These are phyloP conservation scores for Phalacrocorax brasilianus DNA, from an alignment of 2,113 vertebrate species.

Conservation along the genomic window DNA sequence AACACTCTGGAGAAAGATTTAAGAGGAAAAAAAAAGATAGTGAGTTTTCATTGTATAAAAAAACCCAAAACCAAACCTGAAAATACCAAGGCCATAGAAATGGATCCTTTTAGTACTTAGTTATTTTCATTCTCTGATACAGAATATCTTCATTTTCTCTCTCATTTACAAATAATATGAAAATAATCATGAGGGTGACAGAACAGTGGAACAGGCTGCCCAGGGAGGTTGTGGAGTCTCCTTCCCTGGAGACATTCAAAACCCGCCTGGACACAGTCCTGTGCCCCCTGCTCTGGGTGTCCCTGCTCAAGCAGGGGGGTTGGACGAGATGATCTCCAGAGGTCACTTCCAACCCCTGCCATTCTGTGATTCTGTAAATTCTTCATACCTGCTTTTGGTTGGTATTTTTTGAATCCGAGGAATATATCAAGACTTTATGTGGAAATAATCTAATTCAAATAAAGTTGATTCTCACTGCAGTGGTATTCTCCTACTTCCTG, in stretches of 20 bases:
- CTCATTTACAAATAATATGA: not conserved
- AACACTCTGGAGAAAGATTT: not conserved
- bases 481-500: not conserved
- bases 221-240: too few species aligned
- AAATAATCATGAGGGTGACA: not conserved
- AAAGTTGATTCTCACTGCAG: not conserved
- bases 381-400: not conserved
- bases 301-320: too few species aligned
- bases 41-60: not conserved
- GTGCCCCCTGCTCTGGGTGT: too few species aligned
- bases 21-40: not conserved
- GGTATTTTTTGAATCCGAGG: not conserved
- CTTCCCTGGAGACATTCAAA: too few species aligned
- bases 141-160: not conserved
- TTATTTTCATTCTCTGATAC: not conserved
- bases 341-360: too few species aligned
- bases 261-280: too few species aligned
- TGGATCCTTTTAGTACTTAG: not conserved
- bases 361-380: not conserved
- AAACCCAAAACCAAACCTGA: not conserved
- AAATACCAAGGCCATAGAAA: not conserved
- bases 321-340: too few species aligned
- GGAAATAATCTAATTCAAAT: not conserved
- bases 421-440: not conserved
- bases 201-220: too few species aligned